These are phyloP conservation scores for Alloplasta piceator DNA, from an alignment of 2,888 invertebrate species.

Conservation along the genomic window DNA sequence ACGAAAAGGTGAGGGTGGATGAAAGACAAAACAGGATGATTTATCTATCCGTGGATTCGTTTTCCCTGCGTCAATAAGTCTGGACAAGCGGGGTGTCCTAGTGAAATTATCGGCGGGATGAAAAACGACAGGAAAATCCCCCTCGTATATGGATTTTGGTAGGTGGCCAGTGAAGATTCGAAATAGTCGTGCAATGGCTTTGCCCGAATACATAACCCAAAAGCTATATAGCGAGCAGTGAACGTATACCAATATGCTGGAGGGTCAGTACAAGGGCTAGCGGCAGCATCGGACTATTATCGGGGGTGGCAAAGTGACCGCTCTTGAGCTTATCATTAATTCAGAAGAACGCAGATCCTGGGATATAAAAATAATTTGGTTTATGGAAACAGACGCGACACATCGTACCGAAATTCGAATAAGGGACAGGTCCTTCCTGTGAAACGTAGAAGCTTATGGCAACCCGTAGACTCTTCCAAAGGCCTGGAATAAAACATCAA, in stretches of 20 bases:
- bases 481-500: slow-evolving; percentile 36
- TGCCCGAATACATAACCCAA: slow-evolving; percentile 65
- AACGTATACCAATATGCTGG: slow-evolving; percentile 16
- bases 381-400: slow-evolving; percentile 82
- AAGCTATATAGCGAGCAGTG: slow-evolving; percentile 25
- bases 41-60: slow-evolving; percentile 39
- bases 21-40: slow-evolving; percentile 9
- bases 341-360: slow-evolving; percentile 78
- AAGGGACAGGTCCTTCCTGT: neutral
- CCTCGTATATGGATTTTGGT: slow-evolving; percentile 56
- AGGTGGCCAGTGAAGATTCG: slow-evolving; percentile 34
- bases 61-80: slow-evolving; percentile 20
- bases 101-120: slow-evolving; percentile 50
- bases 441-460: slow-evolving; percentile 50
- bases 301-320: slow-evolving; percentile 71
- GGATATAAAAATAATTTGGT: slow-evolving; percentile 83
- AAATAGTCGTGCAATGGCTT: slow-evolving; percentile 59
- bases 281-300: slow-evolving; percentile 33
- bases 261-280: slow-evolving; percentile 37
- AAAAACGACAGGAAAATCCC: slow-evolving; percentile 68
- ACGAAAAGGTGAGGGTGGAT: neutral
- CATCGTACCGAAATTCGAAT: slow-evolving; percentile 53
- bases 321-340: slow-evolving; percentile 79
- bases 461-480: neutral
- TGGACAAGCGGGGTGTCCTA: slow-evolving; percentile 31